phyloP scores from a whole-genome alignment of 2,113 vertebrate genomes.

The Hiodon alosoides region DNA sequence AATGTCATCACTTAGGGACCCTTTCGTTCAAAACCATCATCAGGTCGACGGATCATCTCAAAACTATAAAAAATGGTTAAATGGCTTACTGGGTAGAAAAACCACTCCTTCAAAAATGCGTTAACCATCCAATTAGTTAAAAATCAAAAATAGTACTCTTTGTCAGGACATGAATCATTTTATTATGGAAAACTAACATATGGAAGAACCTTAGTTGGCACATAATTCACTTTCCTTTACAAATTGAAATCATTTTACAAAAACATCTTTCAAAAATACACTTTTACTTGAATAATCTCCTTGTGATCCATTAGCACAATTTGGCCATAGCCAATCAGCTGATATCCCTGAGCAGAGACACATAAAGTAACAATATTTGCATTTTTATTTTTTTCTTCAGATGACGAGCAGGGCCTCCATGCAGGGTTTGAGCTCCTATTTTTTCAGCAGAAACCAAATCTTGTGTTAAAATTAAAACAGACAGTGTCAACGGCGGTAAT shows the following conservation, averaged over 20 bases:
- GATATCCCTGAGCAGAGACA: constrained; percentile 96
- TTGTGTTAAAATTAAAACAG: no score
- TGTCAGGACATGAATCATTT: constrained; percentile 46
- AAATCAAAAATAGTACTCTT: no score
- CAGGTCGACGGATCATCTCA: no score
- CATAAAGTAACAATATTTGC: constrained; percentile 59
- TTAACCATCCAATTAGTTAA: no score
- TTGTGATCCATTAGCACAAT: constrained; percentile 79
- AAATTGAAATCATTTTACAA: constrained; percentile 41
- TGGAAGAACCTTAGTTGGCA: constrained; percentile 65
- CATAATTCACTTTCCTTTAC: constrained; percentile 32
- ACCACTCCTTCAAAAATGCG: not conserved
- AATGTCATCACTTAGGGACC: not conserved
- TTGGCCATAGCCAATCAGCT: constrained; percentile 73
- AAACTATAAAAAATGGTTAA: not conserved
- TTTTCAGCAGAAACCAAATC: no score
- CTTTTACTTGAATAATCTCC: constrained; percentile 90
- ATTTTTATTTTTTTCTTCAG: constrained; percentile 40
- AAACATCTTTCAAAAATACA: constrained; percentile 79
- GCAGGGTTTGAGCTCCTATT: not conserved
- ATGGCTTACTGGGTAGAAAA: not conserved
- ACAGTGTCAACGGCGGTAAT: no score
- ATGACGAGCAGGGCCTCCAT: constrained; percentile 49
- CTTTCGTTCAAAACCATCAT: not conserved
- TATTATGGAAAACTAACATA: constrained; percentile 64